Evolutionary conservation across 2,888 invertebrate species (phyloP).

Genomic region (Coelinius sp.): DNA sequence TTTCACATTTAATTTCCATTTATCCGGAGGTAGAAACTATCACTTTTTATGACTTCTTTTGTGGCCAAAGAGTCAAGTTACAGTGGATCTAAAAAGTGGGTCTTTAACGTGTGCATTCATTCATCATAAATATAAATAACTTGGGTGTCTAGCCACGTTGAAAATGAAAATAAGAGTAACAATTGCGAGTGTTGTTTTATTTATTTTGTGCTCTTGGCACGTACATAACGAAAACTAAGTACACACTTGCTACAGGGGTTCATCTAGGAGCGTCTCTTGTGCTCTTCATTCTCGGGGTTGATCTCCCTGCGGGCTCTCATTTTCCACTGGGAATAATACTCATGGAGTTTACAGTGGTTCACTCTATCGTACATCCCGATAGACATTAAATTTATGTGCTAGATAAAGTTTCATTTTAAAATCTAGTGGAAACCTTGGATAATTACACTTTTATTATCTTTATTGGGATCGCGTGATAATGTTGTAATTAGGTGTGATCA

Average conservation of each 20-base stretch:
- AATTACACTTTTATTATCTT: not conserved
- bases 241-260: constrained; percentile 15
- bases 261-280: constrained; percentile 14
- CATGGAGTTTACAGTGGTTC: constrained; percentile 6
- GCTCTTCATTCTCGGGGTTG: constrained; percentile 26
- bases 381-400: not conserved
- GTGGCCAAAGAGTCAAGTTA: not conserved
- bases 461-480: not conserved
- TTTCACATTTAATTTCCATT: constrained; percentile 6
- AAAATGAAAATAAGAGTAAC: constrained; percentile 10
- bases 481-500: not conserved
- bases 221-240: constrained; percentile 29
- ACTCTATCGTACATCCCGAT: not conserved
- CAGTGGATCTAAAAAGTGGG: not conserved
- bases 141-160: constrained; percentile 3
- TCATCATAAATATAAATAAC: constrained; percentile 6
- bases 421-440: not conserved
- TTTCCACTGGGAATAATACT: constrained; percentile 17
- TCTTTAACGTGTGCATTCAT: not conserved
- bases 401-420: constrained; percentile 5
- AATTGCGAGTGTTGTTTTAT: not conserved
- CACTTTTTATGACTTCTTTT: not conserved
- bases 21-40: not conserved
- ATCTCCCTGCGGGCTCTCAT: constrained; percentile 14
- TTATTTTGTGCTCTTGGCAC: not conserved